Percentiles rank a stretch among this genome's conserved stretches.
Evolutionary conservation across 2,113 vertebrate species (phyloP).

Genomic region (Dendropsophus ebraccatus): DNA sequence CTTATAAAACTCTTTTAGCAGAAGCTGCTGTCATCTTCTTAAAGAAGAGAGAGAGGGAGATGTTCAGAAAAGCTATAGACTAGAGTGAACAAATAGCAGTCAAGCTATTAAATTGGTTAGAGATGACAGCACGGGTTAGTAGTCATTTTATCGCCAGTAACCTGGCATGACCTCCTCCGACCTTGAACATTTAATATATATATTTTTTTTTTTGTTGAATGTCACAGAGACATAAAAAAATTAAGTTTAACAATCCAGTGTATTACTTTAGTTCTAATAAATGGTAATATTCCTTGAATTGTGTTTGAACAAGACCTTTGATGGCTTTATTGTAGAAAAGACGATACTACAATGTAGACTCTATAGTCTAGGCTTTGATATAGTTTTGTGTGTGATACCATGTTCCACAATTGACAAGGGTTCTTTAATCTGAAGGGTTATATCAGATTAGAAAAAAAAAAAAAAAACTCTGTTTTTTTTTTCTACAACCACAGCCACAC

Average conservation of each 20-base stretch:
- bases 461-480: background rate
- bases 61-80: background rate
- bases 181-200: constrained; percentile 34
- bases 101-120: constrained; percentile 21
- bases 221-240: background rate
- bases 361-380: background rate
- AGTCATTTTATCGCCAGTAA: constrained; percentile 17
- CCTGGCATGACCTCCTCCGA: constrained; percentile 3
- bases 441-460: background rate
- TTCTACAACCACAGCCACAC: too few species aligned
- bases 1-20: constrained; percentile 44
- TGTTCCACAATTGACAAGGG: background rate
- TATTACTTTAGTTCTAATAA: background rate
- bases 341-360: background rate
- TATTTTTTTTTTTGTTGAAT: background rate
- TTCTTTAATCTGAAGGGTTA: background rate
- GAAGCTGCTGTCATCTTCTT: constrained; percentile 43
- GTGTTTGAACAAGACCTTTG: background rate
- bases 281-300: background rate
- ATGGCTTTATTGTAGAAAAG: background rate
- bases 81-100: constrained; percentile 37
- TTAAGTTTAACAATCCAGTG: background rate
- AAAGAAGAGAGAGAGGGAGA: constrained; percentile 1
- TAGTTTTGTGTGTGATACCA: background rate
- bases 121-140: constrained; percentile 15